Evolutionary conservation across 2,113 vertebrate genomes (phyloP).

Genomic region (Anolis sagrei): DNA sequence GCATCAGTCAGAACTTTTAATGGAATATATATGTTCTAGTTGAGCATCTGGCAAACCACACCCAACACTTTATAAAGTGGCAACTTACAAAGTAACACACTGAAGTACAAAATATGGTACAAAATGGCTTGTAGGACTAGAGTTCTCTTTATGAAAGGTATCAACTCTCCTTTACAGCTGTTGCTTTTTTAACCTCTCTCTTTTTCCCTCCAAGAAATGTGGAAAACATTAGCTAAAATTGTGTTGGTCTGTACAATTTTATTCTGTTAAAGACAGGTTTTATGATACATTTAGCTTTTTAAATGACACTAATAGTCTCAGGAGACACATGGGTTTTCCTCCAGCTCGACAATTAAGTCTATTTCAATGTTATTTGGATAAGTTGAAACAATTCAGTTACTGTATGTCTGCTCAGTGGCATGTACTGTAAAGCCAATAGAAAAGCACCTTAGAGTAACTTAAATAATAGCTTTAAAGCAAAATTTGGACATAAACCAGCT

Average conservation of each 20-base stretch:
- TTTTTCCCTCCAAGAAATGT: slow-evolving; percentile 76
- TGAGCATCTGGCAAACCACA: not conserved
- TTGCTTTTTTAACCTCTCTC: not conserved
- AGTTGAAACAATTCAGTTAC: slow-evolving; percentile 85
- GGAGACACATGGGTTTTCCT: slow-evolving; percentile 80
- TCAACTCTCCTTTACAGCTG: slow-evolving; percentile 55
- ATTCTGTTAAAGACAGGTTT: slow-evolving; percentile 84
- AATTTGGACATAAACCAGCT: slow-evolving; percentile 65
- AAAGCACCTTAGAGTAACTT: slow-evolving; percentile 64
- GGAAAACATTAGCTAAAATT: slow-evolving; percentile 87
- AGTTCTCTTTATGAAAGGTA: slow-evolving; percentile 52
- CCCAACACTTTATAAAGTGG: slow-evolving; percentile 2
- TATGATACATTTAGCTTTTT: slow-evolving; percentile 86
- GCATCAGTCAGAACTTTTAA: not conserved
- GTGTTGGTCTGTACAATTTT: slow-evolving; percentile 85
- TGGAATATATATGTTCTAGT: not conserved
- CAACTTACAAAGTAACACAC: slow-evolving; percentile 31
- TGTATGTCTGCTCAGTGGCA: slow-evolving; percentile 75
- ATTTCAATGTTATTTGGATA: slow-evolving; percentile 83
- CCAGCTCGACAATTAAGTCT: slow-evolving; percentile 84
- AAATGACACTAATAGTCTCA: slow-evolving; percentile 87
- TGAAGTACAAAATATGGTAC: slow-evolving; percentile 31
- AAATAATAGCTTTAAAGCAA: slow-evolving; percentile 71
- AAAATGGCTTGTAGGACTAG: slow-evolving; percentile 46
- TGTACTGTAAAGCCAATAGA: slow-evolving; percentile 68